Base-by-base conservation (phyloP, 2,888 invertebrate species). In the Vandiemenella viatica region DNA sequence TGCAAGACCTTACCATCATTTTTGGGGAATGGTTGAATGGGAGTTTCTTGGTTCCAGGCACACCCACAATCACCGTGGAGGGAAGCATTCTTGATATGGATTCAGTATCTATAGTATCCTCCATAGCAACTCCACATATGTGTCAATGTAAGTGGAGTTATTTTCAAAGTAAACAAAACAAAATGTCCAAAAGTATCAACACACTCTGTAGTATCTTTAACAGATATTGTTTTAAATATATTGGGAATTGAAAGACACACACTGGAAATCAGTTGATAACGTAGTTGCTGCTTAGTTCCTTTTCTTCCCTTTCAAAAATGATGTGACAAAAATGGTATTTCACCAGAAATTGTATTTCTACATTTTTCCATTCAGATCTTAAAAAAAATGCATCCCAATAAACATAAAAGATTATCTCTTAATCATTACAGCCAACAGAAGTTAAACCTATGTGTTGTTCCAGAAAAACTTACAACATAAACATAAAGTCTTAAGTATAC, bases 141-240 rank as follows among this genome's bases (percentile, higher is more conserved):
- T 82, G 81, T 67, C 81, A 82, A 69, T 68, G 83, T 82, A 69
- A 78, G 79, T 75, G 59, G 32, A 19, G n/a, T n/a, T n/a, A n/a
- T n/a, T n/a, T n/a, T 8, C 13, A 26, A 26, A 26, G 26, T 26
- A 26, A 13, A 26, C 26, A 8, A 13, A 8, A 6, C 6, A 13
- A 26, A 26, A 6, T 26, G 13, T 26, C 6, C 7, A 6, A 26
- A 26, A 26, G 13, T 26, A 26, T 6, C 26, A 26, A 6, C 13
- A 26, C 26, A 8, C 26, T 26, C 26, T 26, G 13, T 26, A 8
- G 26, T 26, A 26, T 26, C 6, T 26, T 26, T 26, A 26, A 13
- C 26, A 26, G 13, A 26, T n/a, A n/a, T n/a, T n/a, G n/a, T n/a
- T n/a, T 8, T 23, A 23, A 10, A 8, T 23, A 23, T 23, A 23